These are phyloP conservation scores for Caprella mutica DNA, from an alignment of 2,888 invertebrate species.

Conservation along the genomic window DNA sequence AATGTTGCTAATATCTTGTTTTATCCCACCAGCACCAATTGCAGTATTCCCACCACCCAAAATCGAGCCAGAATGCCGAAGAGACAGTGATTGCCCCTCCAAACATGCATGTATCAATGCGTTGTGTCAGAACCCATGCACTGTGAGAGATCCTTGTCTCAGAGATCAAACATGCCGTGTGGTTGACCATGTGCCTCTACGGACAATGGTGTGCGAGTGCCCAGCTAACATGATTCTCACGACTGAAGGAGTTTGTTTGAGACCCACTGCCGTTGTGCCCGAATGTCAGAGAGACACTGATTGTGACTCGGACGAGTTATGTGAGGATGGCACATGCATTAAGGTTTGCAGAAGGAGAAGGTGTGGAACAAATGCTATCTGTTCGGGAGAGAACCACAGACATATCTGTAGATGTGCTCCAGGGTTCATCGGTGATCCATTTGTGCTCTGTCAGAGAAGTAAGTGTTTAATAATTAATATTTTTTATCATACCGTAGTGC, in stretches of 20 bases:
- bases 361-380: conserved; percentile 74
- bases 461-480: conserved; percentile 40
- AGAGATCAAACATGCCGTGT: conserved; percentile 51
- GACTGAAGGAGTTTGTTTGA: conserved; percentile 33
- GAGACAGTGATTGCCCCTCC: conserved; percentile 36
- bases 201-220: conserved; percentile 36
- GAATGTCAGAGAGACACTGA: conserved; percentile 43
- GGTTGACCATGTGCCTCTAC: conserved; percentile 35
- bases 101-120: conserved; percentile 37
- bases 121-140: conserved; percentile 37
- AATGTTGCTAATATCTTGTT: too few relatives aligned
- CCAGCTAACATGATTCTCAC: conserved; percentile 35
- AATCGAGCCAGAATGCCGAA: conserved; percentile 45
- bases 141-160: conserved; percentile 35
- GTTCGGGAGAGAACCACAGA: conserved; percentile 70
- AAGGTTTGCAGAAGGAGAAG: conserved; percentile 35
- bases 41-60: too few relatives aligned
- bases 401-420: conserved; percentile 74
- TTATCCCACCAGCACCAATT: too few relatives aligned
- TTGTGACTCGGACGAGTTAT: conserved; percentile 70
- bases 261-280: conserved; percentile 27
- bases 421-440: conserved; percentile 68
- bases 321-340: conserved; percentile 69
- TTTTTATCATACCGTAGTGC: neutral
- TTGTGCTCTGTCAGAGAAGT: conserved; percentile 64